phyloP scores from a whole-genome alignment of 2,888 invertebrate species.

The Tiphia femorata region DNA sequence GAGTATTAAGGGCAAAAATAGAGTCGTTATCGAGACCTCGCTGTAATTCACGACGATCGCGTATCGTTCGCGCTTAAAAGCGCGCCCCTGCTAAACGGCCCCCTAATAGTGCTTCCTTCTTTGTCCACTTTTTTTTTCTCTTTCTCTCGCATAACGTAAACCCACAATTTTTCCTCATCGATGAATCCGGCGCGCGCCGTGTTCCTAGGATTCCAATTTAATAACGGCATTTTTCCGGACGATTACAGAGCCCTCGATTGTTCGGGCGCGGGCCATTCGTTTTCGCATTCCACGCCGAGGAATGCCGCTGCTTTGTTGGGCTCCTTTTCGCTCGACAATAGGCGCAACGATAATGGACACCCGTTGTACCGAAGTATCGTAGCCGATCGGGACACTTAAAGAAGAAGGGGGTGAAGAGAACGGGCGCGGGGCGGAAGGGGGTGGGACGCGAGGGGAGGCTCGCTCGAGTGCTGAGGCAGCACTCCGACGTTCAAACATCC shows the following conservation, averaged over 20 bases:
- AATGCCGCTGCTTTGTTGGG: background rate
- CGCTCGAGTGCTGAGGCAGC: slow-evolving; percentile 64
- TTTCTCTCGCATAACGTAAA: no score
- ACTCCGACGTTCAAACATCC: slow-evolving; percentile 67
- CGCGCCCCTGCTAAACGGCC: no score
- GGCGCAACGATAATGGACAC: slow-evolving; percentile 25
- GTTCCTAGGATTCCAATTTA: no score
- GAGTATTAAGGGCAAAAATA: no score
- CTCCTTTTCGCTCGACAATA: slow-evolving; percentile 1
- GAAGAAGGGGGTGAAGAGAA: slow-evolving; percentile 9
- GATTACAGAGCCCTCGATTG: no score
- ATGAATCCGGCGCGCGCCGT: background rate
- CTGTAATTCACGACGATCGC: no score
- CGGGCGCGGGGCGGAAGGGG: slow-evolving; percentile 17
- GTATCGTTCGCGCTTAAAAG: no score
- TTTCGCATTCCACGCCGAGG: background rate
- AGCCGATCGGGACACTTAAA: slow-evolving; percentile 12
- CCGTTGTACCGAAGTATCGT: slow-evolving; percentile 33
- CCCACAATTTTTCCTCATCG: no score
- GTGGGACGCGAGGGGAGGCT: slow-evolving; percentile 16
- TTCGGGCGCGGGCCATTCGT: background rate
- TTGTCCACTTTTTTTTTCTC: no score
- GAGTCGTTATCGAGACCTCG: no score
- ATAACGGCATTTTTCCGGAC: no score
- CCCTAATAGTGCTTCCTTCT: no score